Percentiles rank a stretch among this genome's conserved stretches.
Evolutionary conservation across 2,888 invertebrate genomes (phyloP).

Genomic region (Polyommatus icarus): DNA sequence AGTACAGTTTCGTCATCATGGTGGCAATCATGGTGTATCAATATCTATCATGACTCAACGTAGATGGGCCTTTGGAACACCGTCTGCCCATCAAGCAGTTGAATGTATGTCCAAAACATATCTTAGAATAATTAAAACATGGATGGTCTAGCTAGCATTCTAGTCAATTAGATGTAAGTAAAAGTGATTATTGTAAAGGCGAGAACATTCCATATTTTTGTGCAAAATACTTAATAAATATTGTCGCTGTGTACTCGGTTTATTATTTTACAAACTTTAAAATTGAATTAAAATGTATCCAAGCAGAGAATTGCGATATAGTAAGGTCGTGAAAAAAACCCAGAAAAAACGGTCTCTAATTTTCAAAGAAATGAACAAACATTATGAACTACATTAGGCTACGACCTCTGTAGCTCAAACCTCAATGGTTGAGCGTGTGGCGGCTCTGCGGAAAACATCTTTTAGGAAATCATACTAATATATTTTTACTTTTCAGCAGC

Average conservation of each 20-base stretch:
- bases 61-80: neutral
- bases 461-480: too few relatives aligned
- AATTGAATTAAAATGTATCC: neutral
- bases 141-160: slow-evolving; percentile 40
- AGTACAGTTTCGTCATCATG: neutral
- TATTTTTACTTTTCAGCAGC: too few relatives aligned
- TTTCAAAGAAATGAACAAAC: too few relatives aligned
- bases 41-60: neutral
- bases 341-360: too few relatives aligned
- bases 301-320: too few relatives aligned
- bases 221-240: slow-evolving; percentile 45
- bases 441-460: too few relatives aligned
- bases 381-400: too few relatives aligned
- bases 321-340: too few relatives aligned
- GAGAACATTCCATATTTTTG: slow-evolving; percentile 61
- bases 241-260: slow-evolving; percentile 35
- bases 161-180: slow-evolving; percentile 63
- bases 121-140: slow-evolving; percentile 5
- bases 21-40: neutral
- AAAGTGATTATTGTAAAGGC: slow-evolving; percentile 34
- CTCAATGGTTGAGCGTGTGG: too few relatives aligned
- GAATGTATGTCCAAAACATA: slow-evolving; percentile 21
- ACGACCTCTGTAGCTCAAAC: too few relatives aligned
- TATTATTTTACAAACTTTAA: slow-evolving; percentile 31
- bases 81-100: neutral